These are phyloP conservation scores for Bilobella aurantiaca DNA, from an alignment of 1,140 invertebrate species.

Conservation along the genomic window DNA sequence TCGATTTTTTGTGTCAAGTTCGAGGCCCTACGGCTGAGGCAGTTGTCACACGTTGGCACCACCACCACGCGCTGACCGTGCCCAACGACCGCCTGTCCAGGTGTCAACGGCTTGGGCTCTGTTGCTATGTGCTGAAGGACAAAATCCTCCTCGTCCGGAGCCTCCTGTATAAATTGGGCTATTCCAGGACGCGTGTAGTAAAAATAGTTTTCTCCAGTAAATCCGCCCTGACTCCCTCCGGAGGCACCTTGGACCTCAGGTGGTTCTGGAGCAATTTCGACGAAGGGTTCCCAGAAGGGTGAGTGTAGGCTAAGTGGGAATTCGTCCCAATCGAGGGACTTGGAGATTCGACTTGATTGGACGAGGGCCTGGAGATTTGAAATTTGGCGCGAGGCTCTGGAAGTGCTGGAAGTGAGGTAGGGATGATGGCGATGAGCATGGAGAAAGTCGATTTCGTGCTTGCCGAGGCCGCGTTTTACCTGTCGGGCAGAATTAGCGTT, in stretches of 20 bases:
- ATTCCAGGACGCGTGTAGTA: not conserved
- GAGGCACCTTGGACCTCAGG: too few relatives aligned
- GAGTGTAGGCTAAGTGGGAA: slow-evolving; percentile 7
- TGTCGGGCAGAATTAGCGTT: not conserved
- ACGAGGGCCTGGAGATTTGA: not conserved
- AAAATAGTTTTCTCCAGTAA: not conserved
- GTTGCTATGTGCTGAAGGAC: not conserved
- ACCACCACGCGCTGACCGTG: not conserved
- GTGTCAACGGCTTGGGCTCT: not conserved
- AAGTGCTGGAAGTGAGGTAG: not conserved
- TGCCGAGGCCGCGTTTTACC: not conserved
- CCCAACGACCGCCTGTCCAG: not conserved
- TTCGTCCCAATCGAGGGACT: slow-evolving; percentile 26
- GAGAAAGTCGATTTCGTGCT: not conserved
- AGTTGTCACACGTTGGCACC: slow-evolving; percentile 1
- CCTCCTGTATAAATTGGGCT: not conserved
- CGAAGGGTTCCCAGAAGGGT: slow-evolving; percentile 14
- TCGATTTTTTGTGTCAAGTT: slow-evolving; percentile 6
- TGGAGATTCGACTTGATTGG: slow-evolving; percentile 19
- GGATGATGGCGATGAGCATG: slow-evolving; percentile 4
- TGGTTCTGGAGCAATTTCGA: not conserved
- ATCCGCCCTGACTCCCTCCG: not conserved
- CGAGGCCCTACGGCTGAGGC: not conserved
- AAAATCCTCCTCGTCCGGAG: not conserved
- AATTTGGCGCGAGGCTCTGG: not conserved